Percentiles rank a stretch among this genome's conserved stretches.
Conservation (phyloP, 2,113 vertebrate species). For the Parus major region DNA sequence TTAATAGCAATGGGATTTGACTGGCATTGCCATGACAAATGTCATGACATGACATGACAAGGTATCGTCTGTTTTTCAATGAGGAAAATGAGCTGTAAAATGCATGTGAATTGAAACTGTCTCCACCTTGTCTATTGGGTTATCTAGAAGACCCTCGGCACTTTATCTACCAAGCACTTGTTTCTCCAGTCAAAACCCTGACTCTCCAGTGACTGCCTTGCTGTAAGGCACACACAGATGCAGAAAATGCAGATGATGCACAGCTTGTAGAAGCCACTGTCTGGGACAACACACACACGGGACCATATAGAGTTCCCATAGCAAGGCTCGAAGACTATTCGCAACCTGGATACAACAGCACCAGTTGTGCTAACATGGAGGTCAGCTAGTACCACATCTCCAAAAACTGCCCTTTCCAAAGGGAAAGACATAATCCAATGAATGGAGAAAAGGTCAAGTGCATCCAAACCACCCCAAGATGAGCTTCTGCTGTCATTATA, state of each 20-base stretch:
- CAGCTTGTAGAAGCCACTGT: background rate
- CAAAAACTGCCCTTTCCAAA: background rate
- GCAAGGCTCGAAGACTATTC: background rate
- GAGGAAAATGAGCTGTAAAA: background rate
- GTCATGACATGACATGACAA: no score
- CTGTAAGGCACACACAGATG: background rate
- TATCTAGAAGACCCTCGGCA: background rate
- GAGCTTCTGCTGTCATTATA: background rate
- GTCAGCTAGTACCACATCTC: background rate
- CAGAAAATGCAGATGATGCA: background rate
- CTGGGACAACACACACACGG: background rate
- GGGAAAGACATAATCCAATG: background rate
- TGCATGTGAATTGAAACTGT: rapidly evolving
- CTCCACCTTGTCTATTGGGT: background rate
- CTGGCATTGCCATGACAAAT: background rate
- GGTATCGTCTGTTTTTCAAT: background rate
- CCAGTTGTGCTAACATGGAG: background rate
- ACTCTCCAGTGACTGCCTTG: background rate
- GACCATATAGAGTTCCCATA: rapidly evolving
- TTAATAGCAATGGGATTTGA: background rate
- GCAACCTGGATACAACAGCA: background rate
- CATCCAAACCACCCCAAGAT: background rate
- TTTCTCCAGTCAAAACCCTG: background rate
- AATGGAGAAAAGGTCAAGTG: background rate
- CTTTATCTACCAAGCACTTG: background rate